phyloP scores from a whole-genome alignment of 1,140 invertebrate genomes.

The Papilio machaon region DNA sequence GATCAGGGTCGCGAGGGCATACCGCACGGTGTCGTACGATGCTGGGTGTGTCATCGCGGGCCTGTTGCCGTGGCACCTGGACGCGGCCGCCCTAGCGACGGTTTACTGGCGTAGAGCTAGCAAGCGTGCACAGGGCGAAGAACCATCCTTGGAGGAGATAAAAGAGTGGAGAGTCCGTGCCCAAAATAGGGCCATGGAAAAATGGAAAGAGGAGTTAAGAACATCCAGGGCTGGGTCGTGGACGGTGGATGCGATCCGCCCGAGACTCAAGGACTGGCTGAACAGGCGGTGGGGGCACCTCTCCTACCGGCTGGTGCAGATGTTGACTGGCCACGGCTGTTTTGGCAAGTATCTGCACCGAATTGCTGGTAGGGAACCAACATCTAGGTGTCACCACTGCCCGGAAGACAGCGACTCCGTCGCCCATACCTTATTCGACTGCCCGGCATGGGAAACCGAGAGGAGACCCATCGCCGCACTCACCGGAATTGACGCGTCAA shows the following conservation, averaged over 20 bases:
- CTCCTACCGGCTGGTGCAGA: slow-evolving; percentile 8
- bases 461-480: no score
- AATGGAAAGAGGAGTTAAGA: background rate
- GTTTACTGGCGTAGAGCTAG: no score
- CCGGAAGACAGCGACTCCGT: background rate
- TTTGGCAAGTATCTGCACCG: slow-evolving; percentile 13
- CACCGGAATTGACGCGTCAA: no score
- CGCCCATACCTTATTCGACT: background rate
- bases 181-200: background rate
- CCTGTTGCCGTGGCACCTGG: no score
- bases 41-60: no score
- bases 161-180: background rate
- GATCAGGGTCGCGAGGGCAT: no score
- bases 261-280: background rate
- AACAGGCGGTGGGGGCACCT: background rate
- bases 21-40: no score
- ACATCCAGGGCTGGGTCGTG: background rate
- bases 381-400: background rate
- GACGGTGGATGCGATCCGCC: slow-evolving; percentile 15
- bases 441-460: no score
- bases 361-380: background rate
- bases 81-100: no score
- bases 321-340: slow-evolving; percentile 5
- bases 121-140: no score
- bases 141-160: no score